phyloP scores from a whole-genome alignment of 2,113 vertebrate genomes.

The Cricetomys ansorgei region DNA sequence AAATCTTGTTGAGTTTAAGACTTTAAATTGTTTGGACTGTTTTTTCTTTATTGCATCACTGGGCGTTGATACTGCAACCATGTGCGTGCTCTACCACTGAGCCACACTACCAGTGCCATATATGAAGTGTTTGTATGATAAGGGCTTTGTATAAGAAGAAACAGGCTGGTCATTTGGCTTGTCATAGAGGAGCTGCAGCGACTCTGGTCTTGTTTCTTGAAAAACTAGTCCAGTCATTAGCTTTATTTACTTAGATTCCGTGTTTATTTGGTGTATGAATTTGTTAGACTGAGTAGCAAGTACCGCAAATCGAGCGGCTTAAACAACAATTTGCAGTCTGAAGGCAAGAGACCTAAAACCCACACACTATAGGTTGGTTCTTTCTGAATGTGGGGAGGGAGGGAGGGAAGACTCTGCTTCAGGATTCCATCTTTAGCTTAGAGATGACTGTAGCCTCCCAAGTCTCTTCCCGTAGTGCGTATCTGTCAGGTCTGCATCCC shows the following conservation, averaged over 20 bases:
- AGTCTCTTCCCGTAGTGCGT: neutral
- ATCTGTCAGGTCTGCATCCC: neutral
- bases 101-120: neutral
- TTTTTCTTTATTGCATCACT: neutral
- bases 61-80: neutral
- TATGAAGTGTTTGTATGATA: neutral
- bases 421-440: neutral
- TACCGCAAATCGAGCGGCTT: neutral
- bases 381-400: neutral
- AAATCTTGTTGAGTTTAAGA: conserved; percentile 45
- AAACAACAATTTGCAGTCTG: neutral
- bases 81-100: neutral
- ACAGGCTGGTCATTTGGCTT: neutral
- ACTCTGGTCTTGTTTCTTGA: neutral
- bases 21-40: conserved; percentile 50
- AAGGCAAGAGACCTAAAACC: neutral
- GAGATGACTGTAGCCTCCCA: neutral
- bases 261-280: neutral
- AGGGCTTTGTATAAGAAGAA: conserved; percentile 9
- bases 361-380: neutral
- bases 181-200: neutral
- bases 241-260: neutral
- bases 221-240: neutral
- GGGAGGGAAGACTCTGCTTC: neutral
- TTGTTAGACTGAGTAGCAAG: neutral